Base-by-base conservation (phyloP, 2,797 vertebrate genomes). In the Stomatorhinus walkeri region DNA sequence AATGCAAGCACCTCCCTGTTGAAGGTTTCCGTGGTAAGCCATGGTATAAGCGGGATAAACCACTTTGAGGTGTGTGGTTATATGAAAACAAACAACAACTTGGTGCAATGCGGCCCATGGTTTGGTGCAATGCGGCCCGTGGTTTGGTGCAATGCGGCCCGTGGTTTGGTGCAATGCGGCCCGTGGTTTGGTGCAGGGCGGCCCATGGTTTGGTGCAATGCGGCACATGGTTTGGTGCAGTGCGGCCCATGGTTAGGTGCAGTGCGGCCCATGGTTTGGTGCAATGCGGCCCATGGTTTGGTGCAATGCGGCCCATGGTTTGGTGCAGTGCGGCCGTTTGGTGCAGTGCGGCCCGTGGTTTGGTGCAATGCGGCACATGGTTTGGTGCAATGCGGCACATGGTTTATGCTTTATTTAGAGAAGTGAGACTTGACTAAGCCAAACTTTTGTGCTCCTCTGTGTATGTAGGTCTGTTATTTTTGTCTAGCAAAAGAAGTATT, bases 381-480 rank as follows among this genome's bases (percentile, higher is more conserved):
- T 14, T 56, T 56, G 5, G 5, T 7, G 19, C 0, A 56, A 56
- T 56, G 54, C n/a, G n/a, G 4, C 10, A 14, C 12, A 5, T 36
- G 64, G 64, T 36, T 72, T 32, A 68, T 68, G 12, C 12, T 14
- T 72, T 72, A 79, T 19, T 46, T 43, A 79, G 40, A 79, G 36
- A 79, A 79, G 1, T 43, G 72, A 43, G 14, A 79, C 36, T 12
- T 76, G 36, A 40, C 72, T 76, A 19, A 19, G 72, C 72, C 72
- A 76, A 76, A 76, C 36, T 36, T 14, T 12, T 16, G 14, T 76
- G 72, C 36, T 16, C 72, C 72, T 36, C 36, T 40, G 72, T 14
- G 40, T 79, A 79, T 79, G 72, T 79, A 79, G 72, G 64, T 36
- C 72, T 79, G 16, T 46, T 79, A 79, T 79, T 43, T 79, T 79